A percentile compares a stretch with the other conserved stretches of the same genome.
These are phyloP conservation scores for Psix sp. DNA, from an alignment of 1,140 invertebrate genomes.

Conservation along the genomic window DNA sequence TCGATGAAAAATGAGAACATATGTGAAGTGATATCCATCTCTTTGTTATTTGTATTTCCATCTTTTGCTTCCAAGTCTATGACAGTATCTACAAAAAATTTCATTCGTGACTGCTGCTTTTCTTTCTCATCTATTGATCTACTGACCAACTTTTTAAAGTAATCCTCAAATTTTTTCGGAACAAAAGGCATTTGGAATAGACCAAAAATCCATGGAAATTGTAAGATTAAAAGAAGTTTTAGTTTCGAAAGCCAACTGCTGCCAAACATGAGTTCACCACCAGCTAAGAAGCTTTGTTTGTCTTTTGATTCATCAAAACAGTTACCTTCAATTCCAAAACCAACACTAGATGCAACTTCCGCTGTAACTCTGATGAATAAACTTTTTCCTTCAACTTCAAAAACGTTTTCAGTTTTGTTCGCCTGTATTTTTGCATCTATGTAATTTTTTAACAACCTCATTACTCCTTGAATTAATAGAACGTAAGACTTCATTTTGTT, in stretches of 20 bases:
- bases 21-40: conserved; percentile 19
- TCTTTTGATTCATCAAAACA: conserved; percentile 50
- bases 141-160: conserved; percentile 11
- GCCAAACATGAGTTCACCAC: conserved; percentile 35
- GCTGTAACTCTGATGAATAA: conserved; percentile 58
- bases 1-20: conserved; percentile 55
- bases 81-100: conserved; percentile 36
- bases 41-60: conserved; percentile 1
- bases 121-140: conserved; percentile 1
- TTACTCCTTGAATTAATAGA: conserved; percentile 4
- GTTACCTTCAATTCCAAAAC: conserved; percentile 51
- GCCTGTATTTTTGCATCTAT: conserved; percentile 37
- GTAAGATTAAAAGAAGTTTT: background rate
- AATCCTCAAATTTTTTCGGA: conserved; percentile 11
- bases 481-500: conserved; percentile 53
- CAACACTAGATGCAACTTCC: conserved; percentile 36
- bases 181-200: background rate
- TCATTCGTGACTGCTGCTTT: background rate
- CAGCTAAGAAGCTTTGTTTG: conserved; percentile 15
- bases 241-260: background rate
- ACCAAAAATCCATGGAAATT: conserved; percentile 14
- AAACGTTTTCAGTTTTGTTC: background rate
- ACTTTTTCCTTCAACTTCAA: conserved; percentile 60
- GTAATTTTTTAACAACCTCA: conserved; percentile 38
- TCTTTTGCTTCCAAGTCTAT: conserved; percentile 43